Base-by-base conservation (phyloP, 1,140 invertebrate species). In the Panagrolaimus sp. region DNA sequence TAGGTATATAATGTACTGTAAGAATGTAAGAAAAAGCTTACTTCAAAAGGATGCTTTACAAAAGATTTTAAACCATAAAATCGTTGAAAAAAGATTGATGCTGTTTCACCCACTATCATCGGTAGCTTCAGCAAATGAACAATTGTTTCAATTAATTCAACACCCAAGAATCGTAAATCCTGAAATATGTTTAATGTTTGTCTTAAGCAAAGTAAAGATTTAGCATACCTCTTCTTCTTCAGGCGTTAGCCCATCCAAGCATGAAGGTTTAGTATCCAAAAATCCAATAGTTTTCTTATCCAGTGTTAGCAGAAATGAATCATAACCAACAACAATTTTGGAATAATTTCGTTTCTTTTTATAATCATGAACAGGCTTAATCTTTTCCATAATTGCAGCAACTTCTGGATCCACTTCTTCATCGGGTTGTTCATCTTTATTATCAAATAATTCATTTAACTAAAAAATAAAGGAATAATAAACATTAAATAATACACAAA, bases 51-150 rank as follows among this genome's bases (percentile, higher is more conserved):
- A 25, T 57, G n/a, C 16, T 8, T 57, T 27, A 57, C 51, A 57
- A 57, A 57, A 23, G 51, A 57, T 57, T 57, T 57, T 13, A 57
- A 57, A 11, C 51, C 51, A 57, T 57, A 57, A 23, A 57, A 57
- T 23, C 51, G 51, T 20, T 57, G 51, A 57, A 57, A 57, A 5
- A 57, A 57, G 51, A 57, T 57, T 11, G 20, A 25, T 20, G 51
- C 51, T 20, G 51, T 57, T 16, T 57, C 51, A n/a, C 51, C 27
- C 9, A 57, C 51, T 20, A 57, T 57, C 51, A 57, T 57, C 9
- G 51, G 51, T 5, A 57, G 51, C 51, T 57, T 57, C 4, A 57
- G 51, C 11, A 57, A 27, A 57, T 57, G 51, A 27, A 20, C 51
- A 27, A 57, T 57, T 5, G 51, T 57, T 57, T 57, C 51, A 27